Base-by-base conservation (phyloP, 2,888 invertebrate species). In the Incurvaria masculella region DNA sequence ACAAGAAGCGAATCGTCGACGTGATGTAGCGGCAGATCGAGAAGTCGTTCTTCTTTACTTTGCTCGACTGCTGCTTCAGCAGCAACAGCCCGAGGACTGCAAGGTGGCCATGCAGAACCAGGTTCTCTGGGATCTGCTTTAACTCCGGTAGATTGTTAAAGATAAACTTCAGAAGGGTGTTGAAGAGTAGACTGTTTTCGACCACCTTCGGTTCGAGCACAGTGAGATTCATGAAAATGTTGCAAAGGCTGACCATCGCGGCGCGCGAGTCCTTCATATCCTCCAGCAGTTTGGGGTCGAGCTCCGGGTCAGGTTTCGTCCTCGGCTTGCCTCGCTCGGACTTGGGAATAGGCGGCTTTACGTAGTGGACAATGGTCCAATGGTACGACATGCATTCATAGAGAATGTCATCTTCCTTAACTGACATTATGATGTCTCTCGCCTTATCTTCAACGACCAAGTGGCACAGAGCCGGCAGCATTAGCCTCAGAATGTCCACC, bases 201-300 rank as follows among this genome's bases (percentile, higher is more conserved):
- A 93, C 91, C 43, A 90, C 72, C 66, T 90, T 89, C 0, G 90
- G 86, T 58, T 95, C 95, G 50, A 95, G 69, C 0, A 95, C 95
- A 14, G 92, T 90, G 2, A 96, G 81, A 64, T 96, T 96, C 90
- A 96, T 93, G 55, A 96, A 86, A 50, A 94, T 88, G 62, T 94
- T 94, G 68, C 94, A 95, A 23, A 92, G 83, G 56, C 94, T 91
- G 53, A 91, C 87, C 81, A 96, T 88, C 0, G 94, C 92, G 2
- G 86, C 81, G 51, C 92, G 83, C 0, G 93, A 90, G 65, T 91
- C 90, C 60, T 88, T 87, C 87, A 92, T 91, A 56, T 90, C 88
- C 59, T 89, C 90, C 49, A 89, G 65, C 53, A 89, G 78, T 61
- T 87, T 83, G 1, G 87, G 84, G 44, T 89, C 87, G 44, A 90